Evolutionary conservation across 2,113 vertebrate genomes (phyloP).

Genomic region (Strix aluco): DNA sequence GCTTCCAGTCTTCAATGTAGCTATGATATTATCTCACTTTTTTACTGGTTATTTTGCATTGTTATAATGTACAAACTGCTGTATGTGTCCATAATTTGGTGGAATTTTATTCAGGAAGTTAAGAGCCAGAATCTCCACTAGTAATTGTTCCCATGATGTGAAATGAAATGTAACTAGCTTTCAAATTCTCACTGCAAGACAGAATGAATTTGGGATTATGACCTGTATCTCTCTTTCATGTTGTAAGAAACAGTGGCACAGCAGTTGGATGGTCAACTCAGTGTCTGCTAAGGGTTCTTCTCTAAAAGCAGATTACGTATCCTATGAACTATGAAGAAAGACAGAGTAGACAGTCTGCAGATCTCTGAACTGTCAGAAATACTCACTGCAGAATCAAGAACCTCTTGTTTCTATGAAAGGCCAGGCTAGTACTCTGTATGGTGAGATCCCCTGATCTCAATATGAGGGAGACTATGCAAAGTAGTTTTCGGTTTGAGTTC

Average conservation of each 20-base stretch:
- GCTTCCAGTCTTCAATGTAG: neutral
- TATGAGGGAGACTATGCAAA: neutral
- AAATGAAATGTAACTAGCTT: neutral
- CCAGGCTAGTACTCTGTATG: neutral
- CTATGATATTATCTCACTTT: neutral
- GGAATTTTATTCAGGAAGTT: neutral
- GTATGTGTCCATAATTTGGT: neutral
- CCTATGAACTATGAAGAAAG: neutral
- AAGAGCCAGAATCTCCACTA: neutral
- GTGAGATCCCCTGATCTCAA: neutral
- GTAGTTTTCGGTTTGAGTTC: neutral
- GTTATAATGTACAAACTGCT: neutral
- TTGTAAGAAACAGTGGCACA: neutral
- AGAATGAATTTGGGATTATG: neutral
- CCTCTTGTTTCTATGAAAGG: neutral
- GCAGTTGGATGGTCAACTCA: neutral
- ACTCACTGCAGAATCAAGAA: neutral
- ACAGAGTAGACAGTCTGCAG: neutral
- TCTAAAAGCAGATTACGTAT: neutral
- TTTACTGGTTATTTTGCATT: neutral
- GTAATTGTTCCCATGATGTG: neutral
- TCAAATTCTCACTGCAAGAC: neutral
- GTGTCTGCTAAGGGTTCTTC: neutral
- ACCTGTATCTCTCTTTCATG: neutral
- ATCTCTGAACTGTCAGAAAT: neutral